phyloP scores from a whole-genome alignment of 2,888 invertebrate species.

The Nowickia ferox region DNA sequence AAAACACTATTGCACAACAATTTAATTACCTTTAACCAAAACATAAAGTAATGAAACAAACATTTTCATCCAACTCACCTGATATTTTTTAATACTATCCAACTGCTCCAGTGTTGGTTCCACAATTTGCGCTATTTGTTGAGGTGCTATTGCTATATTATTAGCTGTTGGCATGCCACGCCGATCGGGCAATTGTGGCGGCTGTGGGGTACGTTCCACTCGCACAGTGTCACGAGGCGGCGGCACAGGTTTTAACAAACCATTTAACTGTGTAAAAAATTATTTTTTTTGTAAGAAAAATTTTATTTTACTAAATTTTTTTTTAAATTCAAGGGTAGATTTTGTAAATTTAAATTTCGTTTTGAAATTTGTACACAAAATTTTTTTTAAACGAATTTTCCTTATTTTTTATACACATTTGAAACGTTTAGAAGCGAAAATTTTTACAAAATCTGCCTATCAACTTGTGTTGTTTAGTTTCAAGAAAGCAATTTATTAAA shows the following conservation, averaged over 20 bases:
- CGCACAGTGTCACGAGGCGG: constrained; percentile 88
- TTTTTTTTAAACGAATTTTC: too few relatives aligned
- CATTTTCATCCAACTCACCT: constrained; percentile 85
- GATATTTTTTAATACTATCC: constrained; percentile 95
- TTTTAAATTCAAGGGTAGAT: background rate
- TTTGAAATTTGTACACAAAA: too few relatives aligned
- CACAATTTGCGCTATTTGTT: constrained; percentile 83
- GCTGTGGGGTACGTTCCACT: constrained; percentile 85
- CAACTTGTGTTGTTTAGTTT: background rate
- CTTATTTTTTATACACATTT: too few relatives aligned
- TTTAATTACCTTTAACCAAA: too few relatives aligned
- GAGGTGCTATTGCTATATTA: constrained; percentile 71
- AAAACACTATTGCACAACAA: too few relatives aligned
- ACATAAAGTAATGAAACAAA: too few relatives aligned
- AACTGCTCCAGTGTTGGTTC: constrained; percentile 93
- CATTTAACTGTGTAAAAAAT: constrained; percentile 78
- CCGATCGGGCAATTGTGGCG: constrained; percentile 85
- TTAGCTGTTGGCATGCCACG: constrained; percentile 83
- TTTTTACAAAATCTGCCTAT: too few relatives aligned
- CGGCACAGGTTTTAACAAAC: constrained; percentile 82
- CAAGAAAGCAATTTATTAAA: constrained; percentile 14
- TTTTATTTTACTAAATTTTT: background rate
- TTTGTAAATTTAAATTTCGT: too few relatives aligned
- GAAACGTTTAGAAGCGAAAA: too few relatives aligned
- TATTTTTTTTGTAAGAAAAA: background rate